Base-by-base conservation (phyloP, 2,797 vertebrate genomes). In the Ambastaia sidthimunki region DNA sequence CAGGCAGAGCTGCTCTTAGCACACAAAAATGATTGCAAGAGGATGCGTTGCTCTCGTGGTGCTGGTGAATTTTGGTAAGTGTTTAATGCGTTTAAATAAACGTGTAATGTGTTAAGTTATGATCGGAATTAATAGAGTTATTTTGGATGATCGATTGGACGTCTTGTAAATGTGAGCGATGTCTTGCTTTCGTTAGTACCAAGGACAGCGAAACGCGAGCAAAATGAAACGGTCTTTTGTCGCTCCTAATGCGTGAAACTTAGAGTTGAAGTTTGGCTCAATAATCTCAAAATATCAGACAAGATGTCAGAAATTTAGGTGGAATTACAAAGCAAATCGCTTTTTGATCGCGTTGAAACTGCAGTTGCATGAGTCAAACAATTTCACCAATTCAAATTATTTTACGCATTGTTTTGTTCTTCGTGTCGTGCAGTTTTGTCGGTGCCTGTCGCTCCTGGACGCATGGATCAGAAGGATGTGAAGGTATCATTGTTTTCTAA, bases 401-500 rank as follows among this genome's bases (percentile, higher is more conserved):
- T 55, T 44, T 44, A 7, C 9, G 41, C 10, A 37, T 37, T 44
- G 41, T 80, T 57, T 71, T 41, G n/a, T 28, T 67, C 1, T 74
- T 19, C 28, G 31, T 57, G 10, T 31, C 60, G n/a, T 60, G 15
- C 87, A 94, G 94, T 88, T 88, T 85, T 90, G 74, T 89, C 92
- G 76, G 85, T 91, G 87, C 94, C 94, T 55, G 85, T 92, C 88
- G 88, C 90, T 78, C 83, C 86, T n/a, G 81, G 89, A 91, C 89
- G 87, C 87, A 87, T 89, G 89, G 92, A 93, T 81, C 88, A 89
- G 86, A 90, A 91, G 16, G 93, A 94, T 80, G 89, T 91, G 19
- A 82, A 93, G 92, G 93, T 95, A 90, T 55, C 70, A 12, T 4
- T 28, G 28, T 28, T 4, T 59, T 44, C 23, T 31, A 69, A 37